Conservation (phyloP, 1,140 invertebrate genomes). For the Caenorhabditis inopinata region DNA sequence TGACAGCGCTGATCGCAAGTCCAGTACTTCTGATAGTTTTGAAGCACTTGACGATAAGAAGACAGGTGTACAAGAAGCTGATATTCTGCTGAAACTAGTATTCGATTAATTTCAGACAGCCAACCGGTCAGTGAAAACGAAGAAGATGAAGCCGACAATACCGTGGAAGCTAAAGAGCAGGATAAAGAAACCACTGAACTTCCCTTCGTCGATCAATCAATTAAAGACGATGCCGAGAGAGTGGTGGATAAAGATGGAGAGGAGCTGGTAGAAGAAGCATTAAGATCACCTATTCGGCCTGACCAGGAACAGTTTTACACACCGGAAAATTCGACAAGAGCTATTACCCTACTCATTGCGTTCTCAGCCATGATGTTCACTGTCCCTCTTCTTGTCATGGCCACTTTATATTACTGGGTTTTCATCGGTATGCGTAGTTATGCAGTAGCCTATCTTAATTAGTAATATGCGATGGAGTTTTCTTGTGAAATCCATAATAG, state of each 20-base stretch:
- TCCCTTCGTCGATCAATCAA: constrained; percentile 5
- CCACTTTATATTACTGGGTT: constrained; percentile 37
- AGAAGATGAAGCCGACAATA: neutral
- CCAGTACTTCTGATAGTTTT: neutral
- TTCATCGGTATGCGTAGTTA: constrained; percentile 39
- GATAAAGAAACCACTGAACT: neutral
- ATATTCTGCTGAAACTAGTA: no score
- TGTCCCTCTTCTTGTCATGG: constrained; percentile 46
- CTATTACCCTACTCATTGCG: constrained; percentile 36
- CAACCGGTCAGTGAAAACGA: constrained; percentile 19
- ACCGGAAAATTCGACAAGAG: neutral
- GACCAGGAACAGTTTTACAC: constrained; percentile 45
- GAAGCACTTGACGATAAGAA: constrained; percentile 23
- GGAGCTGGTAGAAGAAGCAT: constrained; percentile 9
- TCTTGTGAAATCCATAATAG: no score
- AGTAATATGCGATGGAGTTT: no score
- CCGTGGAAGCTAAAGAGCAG: neutral
- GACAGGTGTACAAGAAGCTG: neutral
- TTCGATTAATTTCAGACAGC: neutral
- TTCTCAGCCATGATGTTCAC: constrained; percentile 44
- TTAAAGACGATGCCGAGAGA: neutral
- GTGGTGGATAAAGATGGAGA: neutral
- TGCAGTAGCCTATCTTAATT: no score
- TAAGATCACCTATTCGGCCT: constrained; percentile 25
- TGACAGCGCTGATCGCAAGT: neutral